Evolutionary conservation across 2,888 invertebrate genomes (phyloP).

Genomic region (Monochamus alternatus): DNA sequence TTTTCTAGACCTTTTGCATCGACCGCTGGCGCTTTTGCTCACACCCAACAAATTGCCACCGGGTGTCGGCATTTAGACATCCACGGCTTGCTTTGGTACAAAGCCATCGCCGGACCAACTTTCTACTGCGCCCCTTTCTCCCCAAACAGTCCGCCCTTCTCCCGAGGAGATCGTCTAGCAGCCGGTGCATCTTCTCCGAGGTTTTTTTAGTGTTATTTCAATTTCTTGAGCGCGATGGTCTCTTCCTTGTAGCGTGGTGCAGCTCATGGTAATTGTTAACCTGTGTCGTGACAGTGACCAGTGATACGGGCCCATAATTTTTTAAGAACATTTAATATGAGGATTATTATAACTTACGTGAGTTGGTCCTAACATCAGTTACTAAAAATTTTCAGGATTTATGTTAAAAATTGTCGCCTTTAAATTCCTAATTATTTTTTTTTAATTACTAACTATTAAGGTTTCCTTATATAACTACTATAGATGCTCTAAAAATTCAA

Average conservation of each 20-base stretch:
- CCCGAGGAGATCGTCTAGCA: conserved; percentile 41
- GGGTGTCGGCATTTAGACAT: not conserved
- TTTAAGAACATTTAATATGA: conserved; percentile 45
- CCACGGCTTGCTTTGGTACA: conserved; percentile 1
- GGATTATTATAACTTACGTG: conserved; percentile 53
- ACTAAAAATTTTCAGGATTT: not conserved
- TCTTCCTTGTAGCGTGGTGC: conserved; percentile 37
- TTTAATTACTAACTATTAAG: too few species aligned
- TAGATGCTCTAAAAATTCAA: too few species aligned
- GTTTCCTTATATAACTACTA: too few species aligned
- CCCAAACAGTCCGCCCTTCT: conserved; percentile 59
- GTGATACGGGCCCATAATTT: conserved; percentile 33
- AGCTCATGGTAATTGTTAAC: conserved; percentile 41
- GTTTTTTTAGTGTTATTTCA: conserved; percentile 50
- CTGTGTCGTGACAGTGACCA: conserved; percentile 49
- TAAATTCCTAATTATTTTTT: too few species aligned
- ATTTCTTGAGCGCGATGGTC: conserved; percentile 43
- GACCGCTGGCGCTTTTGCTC: conserved; percentile 16
- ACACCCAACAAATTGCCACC: not conserved
- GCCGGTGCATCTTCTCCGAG: conserved; percentile 56
- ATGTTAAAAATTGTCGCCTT: too few species aligned
- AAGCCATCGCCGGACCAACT: conserved; percentile 59
- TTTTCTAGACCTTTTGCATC: not conserved
- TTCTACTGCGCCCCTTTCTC: conserved; percentile 66
- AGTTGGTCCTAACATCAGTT: conserved; percentile 35